Base-by-base conservation (phyloP, 2,113 vertebrate genomes). In the Nycticebus coucang region DNA sequence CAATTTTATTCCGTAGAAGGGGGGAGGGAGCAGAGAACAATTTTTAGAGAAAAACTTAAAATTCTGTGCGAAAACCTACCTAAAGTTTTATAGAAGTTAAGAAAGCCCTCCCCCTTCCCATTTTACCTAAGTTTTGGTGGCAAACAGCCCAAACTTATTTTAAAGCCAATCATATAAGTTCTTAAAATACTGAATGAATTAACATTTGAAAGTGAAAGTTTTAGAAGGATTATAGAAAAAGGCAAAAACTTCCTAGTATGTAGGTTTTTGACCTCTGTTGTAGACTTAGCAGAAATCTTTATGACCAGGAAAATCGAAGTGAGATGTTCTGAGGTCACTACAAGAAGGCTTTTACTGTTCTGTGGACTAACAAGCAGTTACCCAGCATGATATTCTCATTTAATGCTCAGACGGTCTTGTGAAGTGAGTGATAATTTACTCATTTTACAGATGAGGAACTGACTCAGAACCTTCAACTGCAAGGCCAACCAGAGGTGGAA, bases 181-280 rank as follows among this genome's bases (percentile, higher is more conserved):
- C 90, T 87, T 19, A 45, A 92, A 89, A 69, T 86, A 30, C 33
- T 53, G 14, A 91, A 60, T 28, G 55, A 74, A 35, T 92, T 79
- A 91, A 79, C 53, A 71, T 83, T 89, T 81, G 72, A 97, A 88
- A 64, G 86, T 53, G 24, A n/a, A 94, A 68, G n/a, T 74, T 97
- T 84, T 85, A 45, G 35, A 35, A 92, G 24, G 45, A 22, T 33
- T 88, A 87, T 71, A 78, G n/a, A 7, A 37, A 93, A 96, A 93
- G 28, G 41, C 22, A 89, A 53, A 91, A 72, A 21, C 22, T 37
- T 68, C 21, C 57, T 57, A 37, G 35, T 78, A 15, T n/a, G 37
- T 84, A 75, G 68, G 90, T 91, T 88, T 45, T 24, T 55, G 50
- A 62, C 14, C 86, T 19, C 68, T 7, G 5, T 84, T 78, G 14